A percentile compares a stretch with the other conserved stretches of the same genome.
phyloP scores from a whole-genome alignment of 2,797 vertebrate genomes.

The Phylloscopus collybita region DNA sequence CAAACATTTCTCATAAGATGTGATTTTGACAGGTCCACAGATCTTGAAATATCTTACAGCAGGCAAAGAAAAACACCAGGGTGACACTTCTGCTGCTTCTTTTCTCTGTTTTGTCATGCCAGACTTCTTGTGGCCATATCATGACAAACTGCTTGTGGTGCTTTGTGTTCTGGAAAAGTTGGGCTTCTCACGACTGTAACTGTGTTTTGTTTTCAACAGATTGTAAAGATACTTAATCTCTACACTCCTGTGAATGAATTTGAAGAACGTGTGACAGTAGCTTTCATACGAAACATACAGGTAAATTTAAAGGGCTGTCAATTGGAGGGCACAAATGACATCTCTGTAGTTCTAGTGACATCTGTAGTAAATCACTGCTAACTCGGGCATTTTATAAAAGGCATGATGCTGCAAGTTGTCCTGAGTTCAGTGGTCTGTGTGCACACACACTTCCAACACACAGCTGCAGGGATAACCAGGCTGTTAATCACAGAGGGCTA shows the following conservation, averaged over 20 bases:
- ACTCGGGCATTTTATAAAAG: rapidly evolving
- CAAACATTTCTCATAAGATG: rapidly evolving
- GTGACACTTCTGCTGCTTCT: not conserved
- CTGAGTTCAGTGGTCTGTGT: not conserved
- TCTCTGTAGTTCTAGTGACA: not conserved
- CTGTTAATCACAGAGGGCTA: not conserved
- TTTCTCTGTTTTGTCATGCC: not conserved
- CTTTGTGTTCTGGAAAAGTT: not conserved
- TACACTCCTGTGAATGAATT: slow-evolving; percentile 98
- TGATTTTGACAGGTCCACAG: not conserved
- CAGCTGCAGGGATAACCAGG: not conserved
- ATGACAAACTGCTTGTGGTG: not conserved
- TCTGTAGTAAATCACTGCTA: not conserved
- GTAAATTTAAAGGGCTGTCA: slow-evolving; percentile 68
- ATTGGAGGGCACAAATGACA: not conserved
- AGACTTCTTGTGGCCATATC: rapidly evolving
- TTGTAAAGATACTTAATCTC: slow-evolving; percentile 95
- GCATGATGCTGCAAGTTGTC: not conserved
- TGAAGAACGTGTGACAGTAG: slow-evolving; percentile 93
- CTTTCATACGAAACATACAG: slow-evolving; percentile 95
- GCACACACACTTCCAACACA: not conserved
- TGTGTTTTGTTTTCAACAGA: slow-evolving; percentile 78
- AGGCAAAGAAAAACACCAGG: not conserved
- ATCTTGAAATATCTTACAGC: not conserved
- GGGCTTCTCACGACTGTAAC: not conserved